phyloP scores from a whole-genome alignment of 1,140 invertebrate species.

The Trachymyrmex cornetzi region DNA sequence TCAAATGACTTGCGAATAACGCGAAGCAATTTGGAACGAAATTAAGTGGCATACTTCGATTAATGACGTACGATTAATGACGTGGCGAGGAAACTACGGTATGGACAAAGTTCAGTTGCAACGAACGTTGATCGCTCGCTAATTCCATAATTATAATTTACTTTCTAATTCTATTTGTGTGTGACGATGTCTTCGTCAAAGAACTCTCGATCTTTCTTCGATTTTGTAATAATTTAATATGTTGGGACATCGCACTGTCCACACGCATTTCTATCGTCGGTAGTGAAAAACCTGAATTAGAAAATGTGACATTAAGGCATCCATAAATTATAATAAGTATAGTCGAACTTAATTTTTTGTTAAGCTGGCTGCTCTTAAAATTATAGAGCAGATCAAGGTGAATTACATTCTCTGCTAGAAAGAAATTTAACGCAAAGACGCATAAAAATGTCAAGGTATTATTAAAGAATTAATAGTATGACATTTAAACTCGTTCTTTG shows the following conservation, averaged over 20 bases:
- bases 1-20: neutral
- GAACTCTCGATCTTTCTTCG: neutral
- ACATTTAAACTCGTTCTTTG: neutral
- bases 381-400: neutral
- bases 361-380: neutral
- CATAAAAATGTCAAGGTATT: neutral
- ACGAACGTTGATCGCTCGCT: neutral
- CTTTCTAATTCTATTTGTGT: neutral
- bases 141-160: conserved; percentile 8
- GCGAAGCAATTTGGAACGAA: neutral
- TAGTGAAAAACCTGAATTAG: neutral
- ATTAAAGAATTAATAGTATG: neutral
- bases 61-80: conserved; percentile 17
- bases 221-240: neutral
- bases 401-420: neutral
- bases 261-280: neutral
- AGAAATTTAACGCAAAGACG: neutral
- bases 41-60: neutral
- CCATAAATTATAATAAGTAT: neutral
- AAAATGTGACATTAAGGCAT: neutral
- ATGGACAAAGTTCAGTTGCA: neutral
- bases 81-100: neutral
- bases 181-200: neutral
- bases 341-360: neutral
- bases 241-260: neutral